Evolutionary conservation across 2,888 invertebrate genomes (phyloP), one percentile per base, ranked within the genome.

Genomic region (Calliopum simillimum): DNA sequence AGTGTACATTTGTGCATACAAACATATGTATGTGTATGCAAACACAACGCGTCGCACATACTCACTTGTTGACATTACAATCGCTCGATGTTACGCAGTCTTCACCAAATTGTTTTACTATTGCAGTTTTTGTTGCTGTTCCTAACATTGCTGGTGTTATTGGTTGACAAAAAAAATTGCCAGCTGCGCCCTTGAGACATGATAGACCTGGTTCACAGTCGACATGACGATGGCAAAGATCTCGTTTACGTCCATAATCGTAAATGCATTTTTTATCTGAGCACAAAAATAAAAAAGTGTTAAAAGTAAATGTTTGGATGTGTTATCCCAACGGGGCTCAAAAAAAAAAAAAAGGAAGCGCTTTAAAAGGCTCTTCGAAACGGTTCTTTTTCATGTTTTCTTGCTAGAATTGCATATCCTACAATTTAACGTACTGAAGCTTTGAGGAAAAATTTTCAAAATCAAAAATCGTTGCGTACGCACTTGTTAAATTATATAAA

Each of bases 181-280:
- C 89, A 65, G 86, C 86, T 19, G 82, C 80, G 4, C 90, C 90
- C 0, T 79, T 75, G 73, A 92, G 91, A 86, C 95, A 96, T 76
- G 94, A 88, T 49, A 95, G 88, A 59, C 95, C 95, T 59, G 93
- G 91, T 78, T 94, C 94, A 76, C 95, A 96, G 82, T 96, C 95
- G 78, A 91, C 92, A 86, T 95, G 94, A 62, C 92, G 88, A 80
- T 92, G 90, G 72, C 95, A 96, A 11, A 94, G 89, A 82, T 95
- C 94, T 0, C 94, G 91, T 77, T 94, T 93, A 23, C 93, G 88
- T 0, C 94, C 95, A 70, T 90, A 91, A 2, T 89, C 88, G 78
- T 90, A 91, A 66, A 92, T 84, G 82, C 93, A 93, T 56, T 89
- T 89, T 59, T 93, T 92, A 61, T 82, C 82, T 82, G 75, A 14